Percentiles rank a stretch among this genome's conserved stretches.
These are phyloP conservation scores for Aix galericulata DNA, from an alignment of 2,113 vertebrate species.

Conservation along the genomic window DNA sequence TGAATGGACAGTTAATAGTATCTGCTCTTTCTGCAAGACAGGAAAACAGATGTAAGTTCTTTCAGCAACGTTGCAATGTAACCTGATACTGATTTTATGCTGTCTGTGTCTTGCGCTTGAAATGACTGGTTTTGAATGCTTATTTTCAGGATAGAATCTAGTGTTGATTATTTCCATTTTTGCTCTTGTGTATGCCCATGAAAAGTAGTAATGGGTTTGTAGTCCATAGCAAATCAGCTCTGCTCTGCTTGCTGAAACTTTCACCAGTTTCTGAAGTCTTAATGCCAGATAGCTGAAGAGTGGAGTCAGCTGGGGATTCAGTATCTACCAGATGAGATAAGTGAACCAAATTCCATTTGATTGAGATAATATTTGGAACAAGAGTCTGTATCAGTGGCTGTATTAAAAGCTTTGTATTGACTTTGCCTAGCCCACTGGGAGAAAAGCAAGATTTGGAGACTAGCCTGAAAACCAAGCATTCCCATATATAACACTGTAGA, in stretches of 20 bases:
- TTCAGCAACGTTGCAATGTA: neutral
- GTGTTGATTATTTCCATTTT: neutral
- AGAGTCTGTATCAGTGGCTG: neutral
- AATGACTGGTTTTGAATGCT: neutral
- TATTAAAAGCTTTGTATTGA: constrained; percentile 4
- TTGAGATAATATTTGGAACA: constrained; percentile 39
- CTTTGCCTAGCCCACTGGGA: neutral
- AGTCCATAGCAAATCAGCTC: neutral
- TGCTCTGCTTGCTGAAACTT: neutral
- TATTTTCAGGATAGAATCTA: neutral
- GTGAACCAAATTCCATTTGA: constrained; percentile 28
- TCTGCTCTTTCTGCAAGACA: neutral
- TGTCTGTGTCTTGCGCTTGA: neutral
- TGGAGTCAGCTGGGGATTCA: constrained; percentile 24
- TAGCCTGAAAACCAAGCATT: neutral
- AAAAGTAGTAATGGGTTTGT: neutral
- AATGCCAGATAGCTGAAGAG: neutral
- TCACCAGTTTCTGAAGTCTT: neutral
- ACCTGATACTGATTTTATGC: neutral
- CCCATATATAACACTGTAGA: neutral
- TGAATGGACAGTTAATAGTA: neutral
- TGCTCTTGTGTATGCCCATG: neutral
- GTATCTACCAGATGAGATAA: constrained; percentile 17
- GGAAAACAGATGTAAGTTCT: neutral
- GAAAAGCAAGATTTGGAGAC: neutral